Evolutionary conservation across 2,888 invertebrate genomes (phyloP).

Genomic region (Rhorus exstirpatorius): DNA sequence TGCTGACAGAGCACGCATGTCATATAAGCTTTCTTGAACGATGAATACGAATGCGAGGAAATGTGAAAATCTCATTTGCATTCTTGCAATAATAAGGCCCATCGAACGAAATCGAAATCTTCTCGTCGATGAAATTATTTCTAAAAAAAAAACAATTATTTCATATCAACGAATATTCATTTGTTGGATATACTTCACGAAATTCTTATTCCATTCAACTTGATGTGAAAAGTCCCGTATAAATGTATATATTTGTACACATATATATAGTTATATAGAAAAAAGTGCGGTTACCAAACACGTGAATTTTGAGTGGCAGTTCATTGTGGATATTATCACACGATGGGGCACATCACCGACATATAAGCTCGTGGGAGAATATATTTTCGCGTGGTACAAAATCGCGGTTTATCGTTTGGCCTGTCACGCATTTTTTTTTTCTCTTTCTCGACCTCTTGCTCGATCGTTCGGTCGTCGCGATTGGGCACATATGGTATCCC

Average conservation of each 20-base stretch:
- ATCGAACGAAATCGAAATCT: no score
- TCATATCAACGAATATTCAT: no score
- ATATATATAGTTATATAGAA: conserved; percentile 13
- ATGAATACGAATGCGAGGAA: no score
- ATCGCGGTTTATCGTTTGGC: conserved; percentile 64
- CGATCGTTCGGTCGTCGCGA: conserved; percentile 37
- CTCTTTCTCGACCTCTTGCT: conserved; percentile 12
- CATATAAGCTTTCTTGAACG: no score
- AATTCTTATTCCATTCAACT: no score
- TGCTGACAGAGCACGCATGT: no score
- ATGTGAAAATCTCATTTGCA: no score
- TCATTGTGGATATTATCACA: conserved; percentile 61
- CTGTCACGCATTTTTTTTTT: background rate
- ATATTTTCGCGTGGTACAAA: conserved; percentile 59
- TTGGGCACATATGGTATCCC: conserved; percentile 33
- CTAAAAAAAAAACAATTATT: no score
- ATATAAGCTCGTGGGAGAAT: conserved; percentile 31
- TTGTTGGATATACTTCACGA: no score
- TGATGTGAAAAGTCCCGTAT: no score
- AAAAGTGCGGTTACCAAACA: conserved; percentile 46
- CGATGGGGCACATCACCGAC: conserved; percentile 18
- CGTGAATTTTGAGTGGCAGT: conserved; percentile 70
- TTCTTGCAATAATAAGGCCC: no score
- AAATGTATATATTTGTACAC: conserved; percentile 14
- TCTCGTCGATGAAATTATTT: no score